A percentile compares a stretch with the other conserved stretches of the same genome.
These are phyloP conservation scores for Berghia stephanieae DNA, from an alignment of 1,140 invertebrate genomes.

Conservation along the genomic window DNA sequence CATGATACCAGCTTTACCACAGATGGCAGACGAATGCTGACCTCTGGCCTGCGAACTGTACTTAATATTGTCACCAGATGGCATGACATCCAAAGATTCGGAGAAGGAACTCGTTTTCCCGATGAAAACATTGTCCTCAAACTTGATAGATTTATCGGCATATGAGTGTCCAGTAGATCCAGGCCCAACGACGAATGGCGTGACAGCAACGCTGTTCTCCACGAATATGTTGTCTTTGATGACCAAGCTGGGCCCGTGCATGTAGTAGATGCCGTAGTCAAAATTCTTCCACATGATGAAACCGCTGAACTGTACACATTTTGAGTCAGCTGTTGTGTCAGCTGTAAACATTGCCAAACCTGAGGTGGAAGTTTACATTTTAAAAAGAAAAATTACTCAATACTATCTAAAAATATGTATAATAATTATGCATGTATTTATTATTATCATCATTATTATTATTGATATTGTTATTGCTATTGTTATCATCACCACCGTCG, in stretches of 20 bases:
- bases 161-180: conserved; percentile 36
- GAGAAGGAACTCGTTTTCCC: conserved; percentile 43
- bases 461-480: no score
- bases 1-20: conserved; percentile 41
- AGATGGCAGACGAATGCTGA: conserved; percentile 20
- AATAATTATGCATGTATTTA: no score
- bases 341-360: conserved; percentile 38
- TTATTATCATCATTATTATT: no score
- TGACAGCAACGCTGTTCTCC: conserved; percentile 50
- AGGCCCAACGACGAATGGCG: conserved; percentile 52
- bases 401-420: no score
- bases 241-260: conserved; percentile 35
- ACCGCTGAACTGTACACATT: conserved; percentile 38
- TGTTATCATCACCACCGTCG: no score
- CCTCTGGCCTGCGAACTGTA: conserved; percentile 32
- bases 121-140: conserved; percentile 46
- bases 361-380: no score
- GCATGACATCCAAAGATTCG: conserved; percentile 38
- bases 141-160: conserved; percentile 40
- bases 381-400: no score
- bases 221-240: conserved; percentile 37
- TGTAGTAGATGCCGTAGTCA: conserved; percentile 55
- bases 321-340: conserved; percentile 26
- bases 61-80: conserved; percentile 38
- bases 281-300: conserved; percentile 47